These are phyloP conservation scores for Tachysurus vachellii DNA, from an alignment of 2,113 vertebrate genomes.

Conservation along the genomic window DNA sequence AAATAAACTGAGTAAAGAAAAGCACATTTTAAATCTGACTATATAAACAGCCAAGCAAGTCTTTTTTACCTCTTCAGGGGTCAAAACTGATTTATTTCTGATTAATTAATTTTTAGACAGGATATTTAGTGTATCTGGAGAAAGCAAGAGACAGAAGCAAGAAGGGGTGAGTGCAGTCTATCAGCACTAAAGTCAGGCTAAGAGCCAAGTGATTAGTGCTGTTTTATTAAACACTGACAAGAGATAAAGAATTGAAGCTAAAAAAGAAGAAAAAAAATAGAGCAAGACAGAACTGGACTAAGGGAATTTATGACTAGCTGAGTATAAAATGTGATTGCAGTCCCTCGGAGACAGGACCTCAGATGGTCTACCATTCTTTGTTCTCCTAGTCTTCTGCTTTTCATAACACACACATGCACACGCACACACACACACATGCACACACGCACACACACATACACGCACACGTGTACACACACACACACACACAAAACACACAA, in stretches of 20 bases:
- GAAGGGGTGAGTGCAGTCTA: not conserved
- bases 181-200: slow-evolving; percentile 14
- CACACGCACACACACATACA: not conserved
- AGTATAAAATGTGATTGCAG: not conserved
- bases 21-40: not conserved
- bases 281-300: not conserved
- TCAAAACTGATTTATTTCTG: not conserved
- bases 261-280: not conserved
- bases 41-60: not conserved
- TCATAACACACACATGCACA: not conserved
- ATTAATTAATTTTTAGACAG: not conserved
- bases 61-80: not conserved
- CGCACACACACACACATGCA: not conserved
- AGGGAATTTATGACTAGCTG: not conserved
- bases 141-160: not conserved
- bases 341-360: not conserved
- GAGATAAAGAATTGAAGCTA: not conserved
- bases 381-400: not conserved
- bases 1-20: not conserved
- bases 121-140: not conserved
- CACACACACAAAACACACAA: not conserved
- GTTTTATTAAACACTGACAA: slow-evolving; percentile 8
- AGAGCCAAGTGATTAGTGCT: not conserved
- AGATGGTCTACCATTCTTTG: not conserved
- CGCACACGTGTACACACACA: not conserved